Percentiles rank a stretch among this genome's conserved stretches.
Conservation (phyloP, 2,797 vertebrate genomes). For the Protonibea diacanthus region DNA sequence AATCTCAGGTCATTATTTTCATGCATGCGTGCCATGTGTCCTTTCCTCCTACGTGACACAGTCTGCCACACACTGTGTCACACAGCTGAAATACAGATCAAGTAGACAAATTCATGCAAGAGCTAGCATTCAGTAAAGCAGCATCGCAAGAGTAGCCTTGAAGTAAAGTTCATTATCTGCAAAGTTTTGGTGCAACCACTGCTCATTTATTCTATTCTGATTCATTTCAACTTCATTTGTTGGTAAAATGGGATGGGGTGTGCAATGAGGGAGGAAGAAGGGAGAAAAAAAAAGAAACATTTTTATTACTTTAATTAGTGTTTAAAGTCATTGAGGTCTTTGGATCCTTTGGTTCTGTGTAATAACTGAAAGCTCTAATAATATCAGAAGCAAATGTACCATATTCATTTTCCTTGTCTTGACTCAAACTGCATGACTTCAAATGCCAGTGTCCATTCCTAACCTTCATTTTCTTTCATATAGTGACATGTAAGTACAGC, state of each 20-base stretch:
- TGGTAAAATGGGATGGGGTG: constrained; percentile 25
- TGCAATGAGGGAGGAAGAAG: constrained; percentile 3
- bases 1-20: constrained; percentile 24
- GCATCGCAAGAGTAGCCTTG: background rate
- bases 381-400: constrained; percentile 29
- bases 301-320: constrained; percentile 50
- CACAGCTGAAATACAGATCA: constrained; percentile 3
- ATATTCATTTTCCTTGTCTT: constrained; percentile 56
- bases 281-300: background rate
- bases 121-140: background rate
- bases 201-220: constrained; percentile 46
- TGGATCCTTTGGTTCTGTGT: constrained; percentile 31
- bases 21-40: background rate
- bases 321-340: constrained; percentile 36
- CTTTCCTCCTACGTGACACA: background rate
- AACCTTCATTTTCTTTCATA: constrained; percentile 62
- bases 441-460: constrained; percentile 62
- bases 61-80: constrained; percentile 4
- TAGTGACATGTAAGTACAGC: constrained; percentile 30
- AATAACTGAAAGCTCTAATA: constrained; percentile 28
- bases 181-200: constrained; percentile 9
- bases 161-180: constrained; percentile 41
- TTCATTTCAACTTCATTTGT: constrained; percentile 31
- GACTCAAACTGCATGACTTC: constrained; percentile 64
- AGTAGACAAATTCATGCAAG: background rate